These are phyloP conservation scores for Spheniscus humboldti DNA, from an alignment of 2,797 vertebrate species.

Conservation along the genomic window DNA sequence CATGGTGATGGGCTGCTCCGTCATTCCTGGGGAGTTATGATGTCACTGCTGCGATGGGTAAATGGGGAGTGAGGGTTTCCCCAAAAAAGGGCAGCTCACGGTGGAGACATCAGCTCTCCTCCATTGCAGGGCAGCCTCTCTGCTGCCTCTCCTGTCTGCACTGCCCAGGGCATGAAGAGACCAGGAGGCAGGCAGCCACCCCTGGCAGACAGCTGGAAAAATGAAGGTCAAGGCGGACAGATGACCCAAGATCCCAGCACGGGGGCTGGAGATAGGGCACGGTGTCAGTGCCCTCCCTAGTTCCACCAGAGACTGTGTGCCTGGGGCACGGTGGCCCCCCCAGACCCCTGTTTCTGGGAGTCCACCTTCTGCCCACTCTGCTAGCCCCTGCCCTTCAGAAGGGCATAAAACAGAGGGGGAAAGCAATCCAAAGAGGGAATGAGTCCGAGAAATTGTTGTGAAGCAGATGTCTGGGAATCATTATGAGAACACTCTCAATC, in stretches of 20 bases:
- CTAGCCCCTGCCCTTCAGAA: neutral
- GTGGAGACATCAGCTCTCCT: neutral
- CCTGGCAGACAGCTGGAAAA: neutral
- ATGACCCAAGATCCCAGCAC: neutral
- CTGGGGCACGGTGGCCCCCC: accelerated
- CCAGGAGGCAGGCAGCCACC: neutral
- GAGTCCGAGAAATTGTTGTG: neutral
- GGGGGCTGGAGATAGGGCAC: neutral
- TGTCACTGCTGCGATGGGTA: neutral
- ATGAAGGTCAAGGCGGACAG: neutral
- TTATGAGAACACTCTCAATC: slow-evolving; percentile 41
- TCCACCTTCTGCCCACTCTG: neutral
- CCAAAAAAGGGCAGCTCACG: neutral
- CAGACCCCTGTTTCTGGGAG: neutral
- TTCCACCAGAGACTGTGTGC: neutral
- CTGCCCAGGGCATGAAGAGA: neutral
- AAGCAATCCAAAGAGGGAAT: neutral
- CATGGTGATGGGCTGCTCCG: accelerated
- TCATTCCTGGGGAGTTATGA: neutral
- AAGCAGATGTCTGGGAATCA: slow-evolving; percentile 58
- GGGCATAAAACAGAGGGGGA: neutral
- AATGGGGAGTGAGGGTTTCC: neutral
- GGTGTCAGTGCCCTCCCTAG: too few relatives aligned
- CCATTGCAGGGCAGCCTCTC: neutral
- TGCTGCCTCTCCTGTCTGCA: neutral